These are phyloP conservation scores for Julus scandinavius DNA, from an alignment of 2,888 invertebrate species.

Conservation along the genomic window DNA sequence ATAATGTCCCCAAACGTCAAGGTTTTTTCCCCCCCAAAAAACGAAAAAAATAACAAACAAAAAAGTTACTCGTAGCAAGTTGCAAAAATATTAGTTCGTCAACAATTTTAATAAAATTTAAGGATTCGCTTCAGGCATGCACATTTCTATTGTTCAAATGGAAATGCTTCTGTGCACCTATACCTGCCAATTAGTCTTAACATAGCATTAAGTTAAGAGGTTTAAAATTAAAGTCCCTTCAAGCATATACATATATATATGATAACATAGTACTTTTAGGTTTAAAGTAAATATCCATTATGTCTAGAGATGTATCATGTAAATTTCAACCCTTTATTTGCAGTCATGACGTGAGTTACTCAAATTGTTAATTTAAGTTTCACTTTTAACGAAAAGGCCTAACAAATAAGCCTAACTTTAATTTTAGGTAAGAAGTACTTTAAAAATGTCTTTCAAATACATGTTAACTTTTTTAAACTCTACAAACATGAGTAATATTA, in stretches of 20 bases:
- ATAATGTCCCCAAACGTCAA: constrained; percentile 22
- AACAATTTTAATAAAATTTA: not conserved
- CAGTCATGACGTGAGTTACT: not conserved
- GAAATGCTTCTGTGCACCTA: constrained; percentile 17
- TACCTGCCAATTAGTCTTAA: not conserved
- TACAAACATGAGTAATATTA: not conserved
- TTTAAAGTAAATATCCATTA: not conserved
- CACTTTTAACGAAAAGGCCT: not conserved
- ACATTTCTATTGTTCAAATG: not conserved
- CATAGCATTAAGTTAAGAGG: not conserved
- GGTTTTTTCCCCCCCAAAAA: not conserved
- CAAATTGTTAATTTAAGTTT: not conserved
- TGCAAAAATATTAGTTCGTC: not conserved
- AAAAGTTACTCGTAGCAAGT: not conserved
- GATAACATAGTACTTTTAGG: constrained; percentile 1
- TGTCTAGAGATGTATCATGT: not conserved
- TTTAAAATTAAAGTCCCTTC: not conserved
- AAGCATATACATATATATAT: not conserved
- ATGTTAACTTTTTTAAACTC: no score
- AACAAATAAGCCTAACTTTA: no score
- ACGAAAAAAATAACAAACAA: not conserved
- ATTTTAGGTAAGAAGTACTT: no score
- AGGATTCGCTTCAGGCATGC: not conserved
- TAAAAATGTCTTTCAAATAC: no score
- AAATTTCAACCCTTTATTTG: not conserved